phyloP scores from a whole-genome alignment of 2,797 vertebrate genomes.

The Harpia harpyja region DNA sequence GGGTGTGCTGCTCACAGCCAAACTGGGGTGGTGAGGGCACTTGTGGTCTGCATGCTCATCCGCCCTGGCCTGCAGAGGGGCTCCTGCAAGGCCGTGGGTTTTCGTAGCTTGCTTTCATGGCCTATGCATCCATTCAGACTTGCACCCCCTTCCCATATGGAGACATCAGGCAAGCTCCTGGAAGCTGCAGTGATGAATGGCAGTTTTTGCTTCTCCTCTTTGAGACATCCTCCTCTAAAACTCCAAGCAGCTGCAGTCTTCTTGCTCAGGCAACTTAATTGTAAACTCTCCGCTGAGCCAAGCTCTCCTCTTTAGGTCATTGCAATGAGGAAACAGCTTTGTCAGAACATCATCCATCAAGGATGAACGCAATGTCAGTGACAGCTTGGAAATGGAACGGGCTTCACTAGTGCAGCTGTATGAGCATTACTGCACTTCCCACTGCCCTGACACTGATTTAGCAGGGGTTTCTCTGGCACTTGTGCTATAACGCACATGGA shows the following conservation, averaged over 20 bases:
- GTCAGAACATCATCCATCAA: neutral
- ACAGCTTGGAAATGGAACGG: neutral
- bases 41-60: neutral
- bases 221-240: neutral
- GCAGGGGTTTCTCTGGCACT: neutral
- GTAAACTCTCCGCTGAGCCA: neutral
- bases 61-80: neutral
- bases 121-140: neutral
- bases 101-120: neutral
- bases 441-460: neutral
- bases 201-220: neutral
- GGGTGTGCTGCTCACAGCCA: neutral
- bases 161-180: neutral
- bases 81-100: neutral
- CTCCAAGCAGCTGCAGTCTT: neutral
- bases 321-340: neutral
- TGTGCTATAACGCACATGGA: neutral
- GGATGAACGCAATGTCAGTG: fast-evolving
- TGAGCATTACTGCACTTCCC: neutral
- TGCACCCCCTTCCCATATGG: neutral
- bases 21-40: neutral
- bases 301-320: neutral
- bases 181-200: neutral
- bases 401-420: neutral
- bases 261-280: neutral